These are phyloP conservation scores for Drosophila mettleri DNA, from an alignment of 2,888 invertebrate species.

Conservation along the genomic window DNA sequence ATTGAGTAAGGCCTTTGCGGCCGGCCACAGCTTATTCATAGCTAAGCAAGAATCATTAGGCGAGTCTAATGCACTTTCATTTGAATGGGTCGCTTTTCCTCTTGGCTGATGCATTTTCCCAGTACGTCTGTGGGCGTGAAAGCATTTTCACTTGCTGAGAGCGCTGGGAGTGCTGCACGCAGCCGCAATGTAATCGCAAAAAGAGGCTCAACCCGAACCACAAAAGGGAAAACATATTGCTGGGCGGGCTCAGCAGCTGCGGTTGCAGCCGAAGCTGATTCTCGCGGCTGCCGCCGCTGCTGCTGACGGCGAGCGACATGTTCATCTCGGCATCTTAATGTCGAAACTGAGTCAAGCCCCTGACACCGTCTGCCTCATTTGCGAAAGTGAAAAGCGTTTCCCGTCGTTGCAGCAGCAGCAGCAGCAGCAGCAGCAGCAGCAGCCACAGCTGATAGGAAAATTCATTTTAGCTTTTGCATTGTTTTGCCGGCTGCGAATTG, in stretches of 20 bases:
- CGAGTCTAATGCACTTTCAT: conserved; percentile 29
- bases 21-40: too few relatives aligned
- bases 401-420: conserved; percentile 21
- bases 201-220: conserved; percentile 38
- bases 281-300: conserved; percentile 21
- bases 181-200: conserved; percentile 11
- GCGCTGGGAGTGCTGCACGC: conserved; percentile 14
- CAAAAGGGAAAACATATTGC: conserved; percentile 54
- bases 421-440: conserved; percentile 1
- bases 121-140: conserved; percentile 42
- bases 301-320: conserved; percentile 31
- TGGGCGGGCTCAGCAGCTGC: conserved; percentile 15
- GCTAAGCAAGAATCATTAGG: not conserved
- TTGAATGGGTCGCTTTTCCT: conserved; percentile 49
- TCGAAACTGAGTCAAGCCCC: conserved; percentile 28
- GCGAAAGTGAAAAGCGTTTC: conserved; percentile 77
- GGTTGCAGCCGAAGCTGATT: conserved; percentile 38
- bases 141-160: conserved; percentile 56
- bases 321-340: conserved; percentile 43
- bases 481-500: conserved; percentile 30
- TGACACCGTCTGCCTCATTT: conserved; percentile 36
- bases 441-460: conserved; percentile 65
- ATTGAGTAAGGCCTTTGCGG: too few relatives aligned
- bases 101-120: conserved; percentile 55
- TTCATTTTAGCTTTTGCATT: conserved; percentile 66